A percentile compares a stretch with the other conserved stretches of the same genome.
Conservation (phyloP, 2,797 vertebrate genomes). For the Danio kyathit region DNA sequence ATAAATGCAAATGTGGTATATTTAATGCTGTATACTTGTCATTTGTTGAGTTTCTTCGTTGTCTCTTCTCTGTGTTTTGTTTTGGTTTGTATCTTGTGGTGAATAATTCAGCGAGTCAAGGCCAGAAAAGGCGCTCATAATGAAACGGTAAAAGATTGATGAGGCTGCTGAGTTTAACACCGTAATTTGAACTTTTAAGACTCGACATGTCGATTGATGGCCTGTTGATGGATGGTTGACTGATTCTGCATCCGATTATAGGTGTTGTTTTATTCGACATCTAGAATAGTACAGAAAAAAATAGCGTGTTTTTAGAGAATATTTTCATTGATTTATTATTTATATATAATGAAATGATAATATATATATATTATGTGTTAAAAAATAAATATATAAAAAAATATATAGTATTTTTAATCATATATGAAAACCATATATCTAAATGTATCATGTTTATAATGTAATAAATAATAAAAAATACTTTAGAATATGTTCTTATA, state of each 20-base stretch:
- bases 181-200: conserved; percentile 70
- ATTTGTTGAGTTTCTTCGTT: neutral
- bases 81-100: conserved; percentile 66
- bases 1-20: neutral
- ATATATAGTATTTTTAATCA: too few relatives aligned
- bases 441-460: too few relatives aligned
- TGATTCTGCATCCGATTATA: conserved; percentile 5
- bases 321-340: too few relatives aligned
- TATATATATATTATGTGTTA: too few relatives aligned
- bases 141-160: conserved; percentile 78
- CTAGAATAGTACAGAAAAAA: neutral
- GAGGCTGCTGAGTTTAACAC: conserved; percentile 69
- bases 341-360: too few relatives aligned
- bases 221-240: conserved; percentile 10
- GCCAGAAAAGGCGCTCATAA: conserved; percentile 66
- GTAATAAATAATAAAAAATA: too few relatives aligned
- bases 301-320: too few relatives aligned
- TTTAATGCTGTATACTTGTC: neutral
- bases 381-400: too few relatives aligned
- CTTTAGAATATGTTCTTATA: too few relatives aligned
- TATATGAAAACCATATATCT: too few relatives aligned
- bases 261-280: conserved; percentile 15
- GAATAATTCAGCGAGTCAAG: conserved; percentile 79
- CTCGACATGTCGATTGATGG: conserved; percentile 57
- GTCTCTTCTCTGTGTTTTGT: conserved; percentile 35